A percentile compares a stretch with the other conserved stretches of the same genome.
Evolutionary conservation across 2,888 invertebrate genomes (phyloP).

Genomic region (Agonum fuliginosum): DNA sequence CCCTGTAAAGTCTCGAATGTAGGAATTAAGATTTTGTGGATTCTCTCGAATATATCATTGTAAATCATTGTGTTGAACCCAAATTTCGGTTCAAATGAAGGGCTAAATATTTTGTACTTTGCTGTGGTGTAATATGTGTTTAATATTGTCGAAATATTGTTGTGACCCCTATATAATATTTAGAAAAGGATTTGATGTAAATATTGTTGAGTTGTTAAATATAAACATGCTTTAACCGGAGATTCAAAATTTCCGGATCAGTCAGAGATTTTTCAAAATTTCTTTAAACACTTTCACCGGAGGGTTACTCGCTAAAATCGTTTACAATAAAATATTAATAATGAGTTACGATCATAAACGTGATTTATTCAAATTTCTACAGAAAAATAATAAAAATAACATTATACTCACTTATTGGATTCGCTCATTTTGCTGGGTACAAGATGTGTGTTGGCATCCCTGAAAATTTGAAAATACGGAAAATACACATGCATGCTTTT

Average conservation of each 20-base stretch:
- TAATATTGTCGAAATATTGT: too few species aligned
- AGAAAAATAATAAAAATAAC: conserved; percentile 45
- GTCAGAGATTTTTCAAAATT: too few species aligned
- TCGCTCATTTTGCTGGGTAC: conserved; percentile 68
- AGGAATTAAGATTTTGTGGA: too few species aligned
- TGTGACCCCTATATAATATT: background rate
- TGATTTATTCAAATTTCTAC: conserved; percentile 5
- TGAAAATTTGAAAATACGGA: conserved; percentile 69
- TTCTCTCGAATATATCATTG: too few species aligned
- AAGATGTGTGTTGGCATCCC: conserved; percentile 76
- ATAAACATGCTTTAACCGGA: background rate
- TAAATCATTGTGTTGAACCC: too few species aligned
- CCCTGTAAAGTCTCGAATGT: too few species aligned
- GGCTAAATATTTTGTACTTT: background rate
- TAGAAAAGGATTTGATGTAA: background rate
- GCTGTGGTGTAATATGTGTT: background rate
- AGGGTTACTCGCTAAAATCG: too few species aligned
- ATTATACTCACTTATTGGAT: conserved; percentile 66
- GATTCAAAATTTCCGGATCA: too few species aligned
- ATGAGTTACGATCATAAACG: conserved; percentile 26
- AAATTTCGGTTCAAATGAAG: too few species aligned
- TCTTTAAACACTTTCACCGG: too few species aligned
- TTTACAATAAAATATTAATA: conserved; percentile 63
- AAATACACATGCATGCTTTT: conserved; percentile 53
- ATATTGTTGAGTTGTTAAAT: background rate